Evolutionary conservation across 2,113 vertebrate genomes (phyloP).

Genomic region (Oplegnathus fasciatus): DNA sequence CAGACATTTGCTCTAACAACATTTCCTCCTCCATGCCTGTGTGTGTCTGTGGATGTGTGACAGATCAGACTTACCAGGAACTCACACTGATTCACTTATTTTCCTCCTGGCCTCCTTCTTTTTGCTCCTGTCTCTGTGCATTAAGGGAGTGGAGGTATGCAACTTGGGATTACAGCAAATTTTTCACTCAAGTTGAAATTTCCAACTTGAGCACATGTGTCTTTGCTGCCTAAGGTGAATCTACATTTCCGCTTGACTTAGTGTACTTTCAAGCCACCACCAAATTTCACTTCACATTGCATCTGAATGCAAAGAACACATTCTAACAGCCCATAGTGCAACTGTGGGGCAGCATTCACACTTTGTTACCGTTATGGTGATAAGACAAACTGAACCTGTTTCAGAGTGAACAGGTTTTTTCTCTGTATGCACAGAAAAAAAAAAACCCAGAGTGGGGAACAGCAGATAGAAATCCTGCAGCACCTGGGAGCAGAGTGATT

Average conservation of each 20-base stretch:
- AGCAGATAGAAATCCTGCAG: constrained; percentile 58
- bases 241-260: constrained; percentile 37
- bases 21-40: background rate
- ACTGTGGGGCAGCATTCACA: constrained; percentile 43
- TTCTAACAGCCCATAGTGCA: constrained; percentile 9
- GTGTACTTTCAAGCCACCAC: constrained; percentile 7
- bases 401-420: constrained; percentile 31
- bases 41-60: background rate
- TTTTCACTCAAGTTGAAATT: constrained; percentile 4
- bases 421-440: constrained; percentile 30
- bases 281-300: constrained; percentile 5
- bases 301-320: constrained; percentile 20
- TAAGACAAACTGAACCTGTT: constrained; percentile 43
- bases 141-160: background rate
- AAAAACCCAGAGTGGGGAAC: background rate
- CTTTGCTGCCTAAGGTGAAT: constrained; percentile 7
- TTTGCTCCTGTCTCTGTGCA: constrained; percentile 24
- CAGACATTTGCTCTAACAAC: constrained; percentile 8
- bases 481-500: constrained; percentile 64
- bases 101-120: background rate
- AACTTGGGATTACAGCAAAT: background rate
- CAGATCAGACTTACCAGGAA: constrained; percentile 20
- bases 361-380: constrained; percentile 16
- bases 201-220: constrained; percentile 1
- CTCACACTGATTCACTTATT: constrained; percentile 6